Evolutionary conservation across 1,140 invertebrate species (phyloP).

Genomic region (Drosophila nannoptera): DNA sequence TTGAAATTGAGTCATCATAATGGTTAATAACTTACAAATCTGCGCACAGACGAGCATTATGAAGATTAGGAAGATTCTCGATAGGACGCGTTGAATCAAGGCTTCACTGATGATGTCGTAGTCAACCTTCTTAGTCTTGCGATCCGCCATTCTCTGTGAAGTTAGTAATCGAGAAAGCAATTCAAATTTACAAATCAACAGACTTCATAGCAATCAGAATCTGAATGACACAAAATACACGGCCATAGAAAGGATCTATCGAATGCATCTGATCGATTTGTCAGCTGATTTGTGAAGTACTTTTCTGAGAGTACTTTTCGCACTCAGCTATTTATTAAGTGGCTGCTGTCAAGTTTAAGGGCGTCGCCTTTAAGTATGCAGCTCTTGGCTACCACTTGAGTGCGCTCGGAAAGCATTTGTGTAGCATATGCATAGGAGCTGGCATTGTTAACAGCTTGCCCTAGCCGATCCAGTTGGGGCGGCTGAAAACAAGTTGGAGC

Average conservation of each 20-base stretch:
- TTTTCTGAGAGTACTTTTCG: not conserved
- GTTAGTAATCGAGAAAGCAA: no score
- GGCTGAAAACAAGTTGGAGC: conserved; percentile 22
- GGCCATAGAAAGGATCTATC: no score
- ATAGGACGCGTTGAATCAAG: not conserved
- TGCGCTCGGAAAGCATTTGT: conserved; percentile 34
- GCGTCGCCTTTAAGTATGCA: conserved; percentile 43
- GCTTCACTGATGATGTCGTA: not conserved
- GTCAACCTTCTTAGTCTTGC: not conserved
- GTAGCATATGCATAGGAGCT: conserved; percentile 64
- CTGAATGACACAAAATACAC: no score
- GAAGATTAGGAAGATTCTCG: not conserved
- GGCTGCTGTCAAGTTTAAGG: conserved; percentile 63
- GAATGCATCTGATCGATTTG: not conserved
- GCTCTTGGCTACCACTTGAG: conserved; percentile 51
- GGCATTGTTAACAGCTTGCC: conserved; percentile 46
- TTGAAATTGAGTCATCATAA: no score
- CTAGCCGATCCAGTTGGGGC: conserved; percentile 45
- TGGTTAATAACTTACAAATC: no score
- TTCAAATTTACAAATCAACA: no score
- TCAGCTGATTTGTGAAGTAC: not conserved
- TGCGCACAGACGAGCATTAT: not conserved
- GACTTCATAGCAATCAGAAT: no score
- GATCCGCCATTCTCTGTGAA: not conserved
- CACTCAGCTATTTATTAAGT: conserved; percentile 23